These are phyloP conservation scores for Sarcophilus harrisii DNA, from an alignment of 2,797 vertebrate species.

Conservation along the genomic window DNA sequence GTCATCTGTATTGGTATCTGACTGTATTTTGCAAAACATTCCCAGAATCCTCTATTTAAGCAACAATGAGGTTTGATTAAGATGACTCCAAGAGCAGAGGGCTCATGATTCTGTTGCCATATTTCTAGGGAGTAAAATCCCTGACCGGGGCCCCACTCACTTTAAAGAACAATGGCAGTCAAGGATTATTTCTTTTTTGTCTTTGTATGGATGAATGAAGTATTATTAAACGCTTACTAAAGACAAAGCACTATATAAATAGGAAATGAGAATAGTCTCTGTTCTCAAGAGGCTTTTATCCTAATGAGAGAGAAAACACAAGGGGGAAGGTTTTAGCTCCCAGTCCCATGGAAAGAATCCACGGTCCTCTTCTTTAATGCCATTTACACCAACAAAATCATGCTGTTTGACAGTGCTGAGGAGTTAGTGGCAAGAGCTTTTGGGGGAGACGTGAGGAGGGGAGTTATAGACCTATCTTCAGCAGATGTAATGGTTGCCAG, in stretches of 20 bases:
- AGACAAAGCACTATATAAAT: neutral
- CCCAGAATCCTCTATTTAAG: conserved; percentile 56
- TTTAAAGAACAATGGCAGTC: conserved; percentile 23
- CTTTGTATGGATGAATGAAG: neutral
- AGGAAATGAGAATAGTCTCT: neutral
- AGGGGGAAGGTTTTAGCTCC: too few species aligned
- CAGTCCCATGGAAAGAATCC: neutral
- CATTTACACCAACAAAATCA: neutral
- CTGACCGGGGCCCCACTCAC: neutral
- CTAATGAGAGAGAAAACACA: neutral
- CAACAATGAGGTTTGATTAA: conserved; percentile 44
- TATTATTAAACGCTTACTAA: conserved; percentile 33
- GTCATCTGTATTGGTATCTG: neutral
- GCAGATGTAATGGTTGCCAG: neutral
- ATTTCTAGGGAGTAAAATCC: conserved; percentile 39
- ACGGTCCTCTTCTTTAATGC: neutral
- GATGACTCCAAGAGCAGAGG: conserved; percentile 63
- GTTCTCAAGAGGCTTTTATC: neutral
- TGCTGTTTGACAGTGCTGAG: neutral
- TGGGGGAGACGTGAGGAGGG: fast-evolving
- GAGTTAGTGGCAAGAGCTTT: neutral
- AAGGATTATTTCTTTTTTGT: neutral
- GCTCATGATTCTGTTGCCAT: conserved; percentile 54
- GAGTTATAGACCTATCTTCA: neutral
- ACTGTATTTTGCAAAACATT: conserved; percentile 65